Base-by-base conservation (phyloP, 2,797 vertebrate species). In the Neoniphon sammara region DNA sequence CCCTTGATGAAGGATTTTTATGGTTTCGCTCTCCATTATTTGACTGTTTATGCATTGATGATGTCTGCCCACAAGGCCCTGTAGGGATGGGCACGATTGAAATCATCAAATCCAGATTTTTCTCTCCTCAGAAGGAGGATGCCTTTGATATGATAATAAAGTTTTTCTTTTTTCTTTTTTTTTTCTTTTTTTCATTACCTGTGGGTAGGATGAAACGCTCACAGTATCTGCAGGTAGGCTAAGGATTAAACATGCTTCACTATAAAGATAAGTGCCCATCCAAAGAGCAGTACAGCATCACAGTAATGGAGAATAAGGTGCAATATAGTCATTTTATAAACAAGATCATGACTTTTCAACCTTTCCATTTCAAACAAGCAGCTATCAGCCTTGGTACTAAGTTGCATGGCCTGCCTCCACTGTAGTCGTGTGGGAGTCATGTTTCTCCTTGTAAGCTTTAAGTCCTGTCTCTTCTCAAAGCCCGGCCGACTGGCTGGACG, bases 131-230 rank as follows among this genome's bases (percentile, higher is more conserved):
- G 68, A 89, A 81, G 71, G 73, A 78, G 67, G 65, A 78, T 76
- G 53, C 68, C 82, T 91, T 93, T 92, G 89, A 91, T 90, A 88
- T 91, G 88, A 89, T 90, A 89, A 91, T 90, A 60, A 36, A 14
- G 25, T 20, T 1, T 2, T 67, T 85, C 25, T 20, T 1, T 2
- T 87, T 86, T 81, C 31, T 34, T 8, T 34, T 7, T 1, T 34
- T 34, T 34, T 5, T 34, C 2, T 20, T 1, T 67, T 85, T 81
- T 70, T 63, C 46, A 17, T 74, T 66, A 89, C 83, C 71, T 87
- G 57, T 87, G 80, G 84, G 70, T 71, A 66, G 84, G 76, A 83
- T 83, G 73, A 75, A 82, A 77, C 77, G 66, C 52, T 78, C 47
- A 0, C 25, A 70, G 70, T 81, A 82, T 61, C 74, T 77, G 66